Evolutionary conservation across 2,888 invertebrate genomes (phyloP).

Genomic region (Drosophila longiperda): DNA sequence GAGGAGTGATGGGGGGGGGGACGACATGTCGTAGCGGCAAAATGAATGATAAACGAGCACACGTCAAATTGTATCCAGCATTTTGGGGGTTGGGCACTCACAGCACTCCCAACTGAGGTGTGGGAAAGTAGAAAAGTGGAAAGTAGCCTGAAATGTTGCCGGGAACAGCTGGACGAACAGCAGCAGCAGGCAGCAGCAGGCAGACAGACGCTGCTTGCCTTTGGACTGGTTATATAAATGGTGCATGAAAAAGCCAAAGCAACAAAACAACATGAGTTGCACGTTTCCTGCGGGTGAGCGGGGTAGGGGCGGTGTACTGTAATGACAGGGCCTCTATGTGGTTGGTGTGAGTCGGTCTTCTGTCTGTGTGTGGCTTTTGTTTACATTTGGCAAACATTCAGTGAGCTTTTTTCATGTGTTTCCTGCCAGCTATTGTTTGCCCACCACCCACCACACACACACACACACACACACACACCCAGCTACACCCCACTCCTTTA

Average conservation of each 20-base stretch:
- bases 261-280: conserved; percentile 79
- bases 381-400: conserved; percentile 71
- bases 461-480: background rate
- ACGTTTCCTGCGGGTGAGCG: conserved; percentile 42
- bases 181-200: too few relatives aligned
- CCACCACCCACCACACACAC: background rate
- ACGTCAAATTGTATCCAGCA: conserved; percentile 74
- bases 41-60: conserved; percentile 83
- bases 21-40: conserved; percentile 58
- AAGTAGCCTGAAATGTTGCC: conserved; percentile 29
- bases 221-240: conserved; percentile 71
- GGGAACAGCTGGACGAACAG: conserved; percentile 62
- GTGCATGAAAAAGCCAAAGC: conserved; percentile 81
- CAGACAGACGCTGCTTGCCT: conserved; percentile 34
- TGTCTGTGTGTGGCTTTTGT: conserved; percentile 64
- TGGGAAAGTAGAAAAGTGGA: too few relatives aligned
- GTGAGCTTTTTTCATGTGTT: conserved; percentile 24
- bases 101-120: background rate
- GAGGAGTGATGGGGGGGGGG: background rate
- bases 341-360: conserved; percentile 6
- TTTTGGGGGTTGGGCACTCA: background rate
- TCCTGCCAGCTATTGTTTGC: conserved; percentile 35
- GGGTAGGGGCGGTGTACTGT: conserved; percentile 2
- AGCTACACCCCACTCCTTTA: background rate
- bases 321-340: conserved; percentile 37